phyloP scores from a whole-genome alignment of 2,113 vertebrate genomes.

The Echinops telfairi region DNA sequence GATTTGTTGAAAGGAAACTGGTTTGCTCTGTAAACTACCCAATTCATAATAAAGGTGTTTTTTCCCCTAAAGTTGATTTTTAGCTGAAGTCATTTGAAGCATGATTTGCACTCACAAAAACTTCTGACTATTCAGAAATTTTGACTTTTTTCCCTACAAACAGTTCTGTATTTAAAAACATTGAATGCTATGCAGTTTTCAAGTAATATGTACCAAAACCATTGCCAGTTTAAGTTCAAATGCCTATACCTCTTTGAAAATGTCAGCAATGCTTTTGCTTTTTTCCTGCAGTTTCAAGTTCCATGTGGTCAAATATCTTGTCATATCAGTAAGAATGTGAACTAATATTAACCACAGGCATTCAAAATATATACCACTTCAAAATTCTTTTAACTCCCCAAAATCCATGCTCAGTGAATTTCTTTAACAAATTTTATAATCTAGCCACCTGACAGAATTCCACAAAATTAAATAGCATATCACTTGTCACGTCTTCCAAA shows the following conservation, averaged over 20 bases:
- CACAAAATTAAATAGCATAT: constrained; percentile 53
- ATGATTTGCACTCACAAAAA: constrained; percentile 37
- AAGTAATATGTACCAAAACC: constrained; percentile 28
- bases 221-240: neutral
- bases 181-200: neutral
- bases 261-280: neutral
- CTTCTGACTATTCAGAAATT: neutral
- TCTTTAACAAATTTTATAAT: constrained; percentile 46
- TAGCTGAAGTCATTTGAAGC: neutral
- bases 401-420: constrained; percentile 22
- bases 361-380: neutral
- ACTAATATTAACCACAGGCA: neutral
- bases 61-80: constrained; percentile 16
- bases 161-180: neutral
- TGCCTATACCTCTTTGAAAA: neutral
- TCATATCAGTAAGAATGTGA: neutral
- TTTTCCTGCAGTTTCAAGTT: constrained; percentile 26
- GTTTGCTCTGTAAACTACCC: too few relatives aligned
- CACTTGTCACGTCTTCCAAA: constrained; percentile 36
- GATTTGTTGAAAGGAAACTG: too few relatives aligned
- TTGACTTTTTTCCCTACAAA: constrained; percentile 21
- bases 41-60: too few relatives aligned
- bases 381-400: constrained; percentile 16
- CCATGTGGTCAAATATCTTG: neutral
- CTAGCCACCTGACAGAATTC: constrained; percentile 31